A percentile compares a stretch with the other conserved stretches of the same genome.
phyloP scores from a whole-genome alignment of 2,113 vertebrate species.

The Pyxicephalus adspersus region DNA sequence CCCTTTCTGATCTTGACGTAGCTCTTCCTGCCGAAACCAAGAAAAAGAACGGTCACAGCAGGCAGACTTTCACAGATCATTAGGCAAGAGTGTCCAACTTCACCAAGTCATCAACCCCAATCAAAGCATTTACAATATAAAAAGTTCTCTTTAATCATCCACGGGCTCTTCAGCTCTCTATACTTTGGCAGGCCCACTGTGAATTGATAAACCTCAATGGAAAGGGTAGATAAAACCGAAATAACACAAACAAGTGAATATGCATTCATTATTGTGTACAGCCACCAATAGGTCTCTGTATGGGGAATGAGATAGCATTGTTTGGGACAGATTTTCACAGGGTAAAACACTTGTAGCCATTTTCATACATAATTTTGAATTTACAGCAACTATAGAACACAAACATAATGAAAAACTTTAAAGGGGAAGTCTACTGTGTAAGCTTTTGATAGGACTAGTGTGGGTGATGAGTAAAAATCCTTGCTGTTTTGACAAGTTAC shows the following conservation, averaged over 20 bases:
- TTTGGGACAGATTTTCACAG: not conserved
- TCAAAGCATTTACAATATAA: conserved; percentile 60
- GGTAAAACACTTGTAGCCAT: no score
- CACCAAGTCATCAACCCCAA: conserved; percentile 61
- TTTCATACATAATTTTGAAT: no score
- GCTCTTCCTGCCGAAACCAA: conserved; percentile 46
- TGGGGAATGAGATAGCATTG: not conserved
- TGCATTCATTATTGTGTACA: not conserved
- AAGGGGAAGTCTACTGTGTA: no score
- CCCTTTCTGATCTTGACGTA: conserved; percentile 24
- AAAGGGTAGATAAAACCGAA: conserved; percentile 9
- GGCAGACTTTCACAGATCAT: conserved; percentile 64
- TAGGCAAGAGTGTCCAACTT: conserved; percentile 64
- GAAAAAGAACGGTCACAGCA: conserved; percentile 39
- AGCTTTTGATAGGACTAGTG: no score
- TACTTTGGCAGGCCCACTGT: not conserved
- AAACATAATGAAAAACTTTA: no score
- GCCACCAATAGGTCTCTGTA: not conserved
- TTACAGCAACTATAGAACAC: no score
- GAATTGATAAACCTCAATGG: conserved; percentile 17
- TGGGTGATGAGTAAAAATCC: no score
- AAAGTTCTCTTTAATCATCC: conserved; percentile 59
- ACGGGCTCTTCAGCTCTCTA: conserved; percentile 44
- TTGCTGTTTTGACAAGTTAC: no score
- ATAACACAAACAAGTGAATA: conserved; percentile 36